Evolutionary conservation across 2,888 invertebrate species (phyloP), one percentile per base, ranked within the genome.

Genomic region (Volucella zonaria): DNA sequence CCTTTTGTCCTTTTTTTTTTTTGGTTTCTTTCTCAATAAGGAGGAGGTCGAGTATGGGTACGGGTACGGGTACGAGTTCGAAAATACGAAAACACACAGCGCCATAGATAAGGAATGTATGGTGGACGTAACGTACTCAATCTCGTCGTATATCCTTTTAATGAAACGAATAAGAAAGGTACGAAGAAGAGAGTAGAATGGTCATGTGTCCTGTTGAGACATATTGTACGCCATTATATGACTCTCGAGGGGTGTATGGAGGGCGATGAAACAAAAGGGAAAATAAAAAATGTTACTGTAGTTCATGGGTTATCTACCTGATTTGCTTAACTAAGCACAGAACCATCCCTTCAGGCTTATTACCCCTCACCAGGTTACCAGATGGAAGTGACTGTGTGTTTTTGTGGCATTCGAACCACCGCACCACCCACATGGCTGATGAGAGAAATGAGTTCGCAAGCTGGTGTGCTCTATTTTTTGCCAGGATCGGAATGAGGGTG

Each of bases 291-390:
- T 61, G 51, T 54, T 43, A 61, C 51, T 59, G 38, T 76, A 64
- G 54, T 80, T 76, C 75, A 76, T 75, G 70, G 70, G 68, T 74
- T 82, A 70, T 83, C 75, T 83, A 67, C 66, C 66, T 70, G 79
- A 66, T 79, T 80, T 80, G 61, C 47, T 79, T 52, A 79, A 49
- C 51, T 52, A 12, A 62, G 23, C 67, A 74, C 45, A 56, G 51
- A 51, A 51, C 74, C 70, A 70, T 64, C 64, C 47, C 38, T 62
- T 4, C 47, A 56, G 11, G 58, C 40, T 31, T 31, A 31, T 31
- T 31, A 31, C 31, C 6, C 31, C 6, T 6, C 6, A 31, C 31
- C 31, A 6, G 6, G 6, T 31, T 31, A 31, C 31, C 31, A 4
- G 0, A 23, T 23, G 23, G 23, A 23, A 52, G 43, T 42, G 68